Base-by-base conservation (phyloP, 1,140 invertebrate species). In the Trypoxylus dichotomus region DNA sequence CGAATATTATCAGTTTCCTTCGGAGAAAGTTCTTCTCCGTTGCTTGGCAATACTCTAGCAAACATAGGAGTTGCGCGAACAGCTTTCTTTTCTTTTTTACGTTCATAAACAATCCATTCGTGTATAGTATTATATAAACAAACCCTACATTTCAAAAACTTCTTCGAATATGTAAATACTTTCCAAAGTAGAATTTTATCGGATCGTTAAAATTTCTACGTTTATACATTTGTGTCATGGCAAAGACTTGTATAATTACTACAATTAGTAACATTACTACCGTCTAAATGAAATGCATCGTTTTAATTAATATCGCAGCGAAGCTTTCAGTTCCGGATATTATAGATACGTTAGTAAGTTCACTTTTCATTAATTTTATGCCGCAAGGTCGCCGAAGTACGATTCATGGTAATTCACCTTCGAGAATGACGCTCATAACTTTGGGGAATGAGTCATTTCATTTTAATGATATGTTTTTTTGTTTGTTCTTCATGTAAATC, bases 1-100 rank as follows among this genome's bases (percentile, higher is more conserved):
- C 24, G 60, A 68, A 68, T 68, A 68, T 68, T 68, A 68, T 68
- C 60, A 68, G 27, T 68, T 68, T 68, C 60, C 60, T 68, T 68
- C 60, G 24, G 60, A 68, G 60, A 68, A 68, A 68, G 60, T 68
- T 68, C 60, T 54, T 8, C 10, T 37, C 24, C 27, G 24, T 27
- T 68, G 24, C 60, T 68, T 68, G 24, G 58, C 60, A 29, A 68
- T 68, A 68, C 19, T 68, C 19, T 68, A 27, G 60, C 60, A 68
- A 68, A 68, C 60, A 68, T 68, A 29, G 60, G 24, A 68, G 60
- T 68, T 68, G 47, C 15, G 47, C 15, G 47, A 68, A 29, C 60
- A 29, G 60, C 60, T 68, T 68, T 68, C 60, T 68, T 68, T 68
- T 68, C 60, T 68, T 68, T 68, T 68, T 68, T 68, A 29, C 21